Base-by-base conservation (phyloP, 2,888 invertebrate genomes). In the Steinernema scapterisci region DNA sequence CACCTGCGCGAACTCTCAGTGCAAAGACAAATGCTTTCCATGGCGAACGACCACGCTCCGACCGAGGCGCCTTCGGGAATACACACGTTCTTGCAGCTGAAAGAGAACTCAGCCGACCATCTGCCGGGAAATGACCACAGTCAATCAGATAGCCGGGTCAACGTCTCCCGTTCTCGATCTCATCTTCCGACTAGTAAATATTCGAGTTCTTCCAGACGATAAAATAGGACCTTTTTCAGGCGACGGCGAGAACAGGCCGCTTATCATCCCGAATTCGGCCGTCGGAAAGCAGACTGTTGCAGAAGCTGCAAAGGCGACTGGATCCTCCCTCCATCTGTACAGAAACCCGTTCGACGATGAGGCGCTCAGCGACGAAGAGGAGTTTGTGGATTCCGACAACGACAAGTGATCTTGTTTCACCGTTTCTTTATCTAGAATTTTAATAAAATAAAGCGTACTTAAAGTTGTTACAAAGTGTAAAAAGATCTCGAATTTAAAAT, bases 241-340 rank as follows among this genome's bases (percentile, higher is more conserved):
- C 27, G 63, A 63, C 16, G 63, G 63, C 23, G 63, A 63, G 38
- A 31, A 16, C 6, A 27, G 63, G 16, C 54, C 77, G 76, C 44
- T 78, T 73, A n/a, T 78, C 77, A 9, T 78, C 73, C 38, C 82
- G 76, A 76, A 79, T 72, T 52, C 74, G 77, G 75, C 86, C 79
- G 83, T 87, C 46, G 87, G 86, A n/a, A 87, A 87, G 73, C 87
- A 87, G 70, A 87, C 86, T 0, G 76, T 79, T 13, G 76, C 74
- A 0, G 79, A 79, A 19, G 73, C 76, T 25, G 82, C 77, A 5
- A 72, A 70, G 31, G 77, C 77, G 5, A 81, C 78, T 31, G 79
- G 79, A 44, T 82, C 80, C 11, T 78, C 81, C 13, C 73, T 83
- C 2, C 75, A 83, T 73, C 74, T 83, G 25, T 83, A 83, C 72